Conservation (phyloP, 2,888 invertebrate genomes). For the Apamea monoglypha region DNA sequence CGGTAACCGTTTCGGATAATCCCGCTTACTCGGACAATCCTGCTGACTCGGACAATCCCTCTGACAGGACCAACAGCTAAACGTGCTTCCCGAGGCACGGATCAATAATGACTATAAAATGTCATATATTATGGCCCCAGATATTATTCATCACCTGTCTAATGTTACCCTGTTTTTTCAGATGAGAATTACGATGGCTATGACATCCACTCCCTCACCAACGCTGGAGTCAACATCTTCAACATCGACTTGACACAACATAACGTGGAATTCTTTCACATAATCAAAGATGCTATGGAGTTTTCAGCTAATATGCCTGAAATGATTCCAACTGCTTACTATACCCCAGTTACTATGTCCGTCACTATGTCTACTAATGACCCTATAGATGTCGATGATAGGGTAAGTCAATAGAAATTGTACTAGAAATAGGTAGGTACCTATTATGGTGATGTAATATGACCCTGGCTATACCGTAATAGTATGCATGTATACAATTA, state of each 20-base stretch:
- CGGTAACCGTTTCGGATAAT: too few species aligned
- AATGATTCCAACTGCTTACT: conserved; percentile 51
- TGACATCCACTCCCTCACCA: conserved; percentile 39
- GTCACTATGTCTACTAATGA: conserved; percentile 66
- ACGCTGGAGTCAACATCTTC: conserved; percentile 70
- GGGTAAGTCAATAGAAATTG: conserved; percentile 54
- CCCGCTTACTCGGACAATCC: too few species aligned
- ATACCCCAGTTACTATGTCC: conserved; percentile 65
- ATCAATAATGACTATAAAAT: neutral
- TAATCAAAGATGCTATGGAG: conserved; percentile 50
- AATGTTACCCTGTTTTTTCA: conserved; percentile 15
- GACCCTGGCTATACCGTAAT: neutral
- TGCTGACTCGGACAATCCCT: too few species aligned
- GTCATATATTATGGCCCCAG: too few species aligned
- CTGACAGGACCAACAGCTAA: neutral
- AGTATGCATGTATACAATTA: too few species aligned
- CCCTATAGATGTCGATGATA: conserved; percentile 62
- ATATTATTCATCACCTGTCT: neutral
- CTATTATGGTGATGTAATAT: neutral
- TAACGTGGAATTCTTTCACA: conserved; percentile 52
- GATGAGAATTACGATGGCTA: conserved; percentile 44
- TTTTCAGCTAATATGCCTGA: conserved; percentile 46
- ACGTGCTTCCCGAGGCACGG: neutral
- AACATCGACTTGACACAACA: conserved; percentile 69
- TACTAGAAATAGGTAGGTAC: neutral